Conservation (phyloP, 2,888 invertebrate genomes). For the Callinectes sapidus region DNA sequence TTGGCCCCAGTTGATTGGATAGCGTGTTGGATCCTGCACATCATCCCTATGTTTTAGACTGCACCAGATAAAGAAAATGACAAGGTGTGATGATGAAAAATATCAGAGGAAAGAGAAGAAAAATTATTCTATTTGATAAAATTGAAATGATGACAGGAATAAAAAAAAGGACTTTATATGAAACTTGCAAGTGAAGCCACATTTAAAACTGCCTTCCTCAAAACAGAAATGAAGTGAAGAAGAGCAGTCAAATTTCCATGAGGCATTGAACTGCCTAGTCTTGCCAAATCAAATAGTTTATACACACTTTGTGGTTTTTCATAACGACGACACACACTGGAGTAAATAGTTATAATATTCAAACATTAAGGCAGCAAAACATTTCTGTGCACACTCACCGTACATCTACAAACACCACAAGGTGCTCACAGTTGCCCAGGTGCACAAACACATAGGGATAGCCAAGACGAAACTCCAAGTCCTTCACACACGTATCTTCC, state of each 20-base stretch:
- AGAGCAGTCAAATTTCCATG: neutral
- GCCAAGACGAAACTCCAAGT: conserved; percentile 80
- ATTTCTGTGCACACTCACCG: conserved; percentile 61
- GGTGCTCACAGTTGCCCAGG: conserved; percentile 79
- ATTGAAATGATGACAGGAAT: neutral
- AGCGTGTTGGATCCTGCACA: conserved; percentile 47
- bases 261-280: neutral
- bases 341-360: neutral
- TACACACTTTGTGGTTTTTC: neutral
- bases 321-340: neutral
- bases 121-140: neutral
- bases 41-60: conserved; percentile 67
- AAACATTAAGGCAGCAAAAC: neutral
- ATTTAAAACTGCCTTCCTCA: neutral
- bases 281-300: neutral
- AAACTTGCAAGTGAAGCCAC: neutral
- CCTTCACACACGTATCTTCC: conserved; percentile 75
- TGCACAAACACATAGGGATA: conserved; percentile 82
- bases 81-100: neutral
- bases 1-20: conserved; percentile 64
- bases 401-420: conserved; percentile 74
- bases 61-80: neutral
- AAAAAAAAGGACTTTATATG: neutral
- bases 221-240: neutral
- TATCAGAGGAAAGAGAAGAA: neutral